phyloP scores from a whole-genome alignment of 2,888 invertebrate genomes.

The Pycnomerus fuliginosus region DNA sequence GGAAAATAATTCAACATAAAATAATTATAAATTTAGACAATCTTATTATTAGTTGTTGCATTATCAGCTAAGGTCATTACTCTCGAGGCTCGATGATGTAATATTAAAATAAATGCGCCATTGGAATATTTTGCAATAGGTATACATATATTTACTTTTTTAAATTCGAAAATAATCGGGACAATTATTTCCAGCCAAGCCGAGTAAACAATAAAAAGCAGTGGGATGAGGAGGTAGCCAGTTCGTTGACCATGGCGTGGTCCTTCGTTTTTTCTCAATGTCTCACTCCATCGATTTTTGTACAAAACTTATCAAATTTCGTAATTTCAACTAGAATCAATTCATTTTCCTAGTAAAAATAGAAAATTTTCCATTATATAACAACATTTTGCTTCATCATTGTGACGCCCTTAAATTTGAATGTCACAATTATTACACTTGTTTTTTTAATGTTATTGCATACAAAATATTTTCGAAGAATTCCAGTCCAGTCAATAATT shows the following conservation, averaged over 20 bases:
- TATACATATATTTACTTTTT: too few relatives aligned
- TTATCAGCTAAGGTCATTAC: slow-evolving; percentile 25
- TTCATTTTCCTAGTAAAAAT: too few relatives aligned
- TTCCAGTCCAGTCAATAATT: slow-evolving; percentile 18
- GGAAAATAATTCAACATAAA: slow-evolving; percentile 8
- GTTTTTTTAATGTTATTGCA: slow-evolving; percentile 8
- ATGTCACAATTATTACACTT: too few relatives aligned
- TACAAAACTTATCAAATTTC: too few relatives aligned
- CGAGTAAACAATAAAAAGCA: slow-evolving; percentile 7
- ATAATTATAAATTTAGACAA: slow-evolving; percentile 13
- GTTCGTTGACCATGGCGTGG: slow-evolving; percentile 14
- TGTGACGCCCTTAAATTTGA: too few relatives aligned
- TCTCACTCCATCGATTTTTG: too few relatives aligned
- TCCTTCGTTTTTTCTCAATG: slow-evolving; percentile 14
- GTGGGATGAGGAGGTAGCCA: slow-evolving; percentile 16
- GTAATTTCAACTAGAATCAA: too few relatives aligned
- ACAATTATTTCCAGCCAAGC: slow-evolving; percentile 4
- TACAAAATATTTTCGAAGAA: slow-evolving; percentile 22
- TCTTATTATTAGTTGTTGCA: slow-evolving; percentile 17
- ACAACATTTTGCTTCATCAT: too few relatives aligned
- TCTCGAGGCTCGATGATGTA: slow-evolving; percentile 20
- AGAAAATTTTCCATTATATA: too few relatives aligned
- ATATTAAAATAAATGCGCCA: slow-evolving; percentile 11
- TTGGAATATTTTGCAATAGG: slow-evolving; percentile 10
- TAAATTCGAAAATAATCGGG: slow-evolving; percentile 1